Evolutionary conservation across 2,113 vertebrate species (phyloP).

Genomic region (Emberiza fucata): DNA sequence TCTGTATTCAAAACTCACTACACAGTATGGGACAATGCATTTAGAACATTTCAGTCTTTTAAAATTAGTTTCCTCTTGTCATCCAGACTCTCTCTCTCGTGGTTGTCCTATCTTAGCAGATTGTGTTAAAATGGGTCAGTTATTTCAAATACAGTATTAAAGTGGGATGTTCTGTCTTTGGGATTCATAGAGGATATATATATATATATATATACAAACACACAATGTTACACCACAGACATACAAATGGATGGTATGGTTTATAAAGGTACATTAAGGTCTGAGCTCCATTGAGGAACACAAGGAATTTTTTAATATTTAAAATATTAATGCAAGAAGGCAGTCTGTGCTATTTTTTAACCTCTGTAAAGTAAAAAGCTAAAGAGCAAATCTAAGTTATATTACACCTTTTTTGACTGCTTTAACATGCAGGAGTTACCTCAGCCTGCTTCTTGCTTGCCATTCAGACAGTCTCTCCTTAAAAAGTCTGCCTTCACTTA

Average conservation of each 20-base stretch:
- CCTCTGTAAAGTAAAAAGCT: neutral
- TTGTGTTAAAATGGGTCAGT: neutral
- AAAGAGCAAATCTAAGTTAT: neutral
- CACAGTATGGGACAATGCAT: neutral
- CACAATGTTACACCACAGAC: neutral
- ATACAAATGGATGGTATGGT: neutral
- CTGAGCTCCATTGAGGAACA: neutral
- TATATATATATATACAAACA: no score
- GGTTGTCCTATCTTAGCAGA: neutral
- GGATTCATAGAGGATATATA: neutral
- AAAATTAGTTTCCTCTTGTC: neutral
- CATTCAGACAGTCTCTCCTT: neutral
- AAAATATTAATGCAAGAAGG: neutral
- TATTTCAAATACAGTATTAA: neutral
- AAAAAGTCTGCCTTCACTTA: neutral
- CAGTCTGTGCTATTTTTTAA: neutral
- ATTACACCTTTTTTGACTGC: neutral
- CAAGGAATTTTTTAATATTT: neutral
- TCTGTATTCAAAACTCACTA: neutral
- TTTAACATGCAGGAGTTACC: neutral
- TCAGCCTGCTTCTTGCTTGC: neutral
- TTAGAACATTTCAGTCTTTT: neutral
- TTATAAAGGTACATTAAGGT: neutral
- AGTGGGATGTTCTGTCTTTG: neutral
- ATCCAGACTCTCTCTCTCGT: neutral